Evolutionary conservation across 2,797 vertebrate species (phyloP), one percentile per base, ranked within the genome.

Genomic region (Petrocephalus sullivani): DNA sequence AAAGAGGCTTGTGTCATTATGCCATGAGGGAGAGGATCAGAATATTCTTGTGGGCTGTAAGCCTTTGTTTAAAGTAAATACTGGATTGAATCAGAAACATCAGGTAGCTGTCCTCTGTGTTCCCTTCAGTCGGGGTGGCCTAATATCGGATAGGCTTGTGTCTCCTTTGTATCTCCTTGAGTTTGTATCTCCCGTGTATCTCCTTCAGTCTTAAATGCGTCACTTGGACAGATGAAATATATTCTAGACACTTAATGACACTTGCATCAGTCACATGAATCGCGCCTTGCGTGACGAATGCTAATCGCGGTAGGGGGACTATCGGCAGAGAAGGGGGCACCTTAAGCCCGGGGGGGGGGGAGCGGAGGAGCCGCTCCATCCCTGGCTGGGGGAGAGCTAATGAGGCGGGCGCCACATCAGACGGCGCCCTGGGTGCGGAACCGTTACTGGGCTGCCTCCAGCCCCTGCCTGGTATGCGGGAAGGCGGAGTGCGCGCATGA

Each of bases 191-290:
- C 91, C 91, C 41, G 4, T 46, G 4, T 46, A 67, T 91, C 90
- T 92, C 88, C 51, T 53, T 88, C 41, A 46, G 41, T 46, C 91
- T 87, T 89, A 71, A 90, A 92, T 91, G 64, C 53, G 90, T 93
- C 95, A 92, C 87, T 90, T 91, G 88, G 86, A 90, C 89, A 64
- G 61, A 90, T 75, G 90, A 92, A 0, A 71, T 23, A 14, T 85
- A 0, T 87, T 67, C 6, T 91, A 89, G 90, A 89, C 88, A 54
- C 89, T 89, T 92, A 91, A 93, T 91, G 93, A 95, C 93, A 93
- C 92, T 78, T 90, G 89, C 91, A 90, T 92, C 87, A 90, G 92
- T 91, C 87, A 90, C 57, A 1, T 87, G 92, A 93, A 92, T 94
- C 93, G 90, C 89, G 82, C 2, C 81, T 61, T 90, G 94, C 91